phyloP scores from a whole-genome alignment of 2,797 vertebrate genomes.

The Ispidina picta region DNA sequence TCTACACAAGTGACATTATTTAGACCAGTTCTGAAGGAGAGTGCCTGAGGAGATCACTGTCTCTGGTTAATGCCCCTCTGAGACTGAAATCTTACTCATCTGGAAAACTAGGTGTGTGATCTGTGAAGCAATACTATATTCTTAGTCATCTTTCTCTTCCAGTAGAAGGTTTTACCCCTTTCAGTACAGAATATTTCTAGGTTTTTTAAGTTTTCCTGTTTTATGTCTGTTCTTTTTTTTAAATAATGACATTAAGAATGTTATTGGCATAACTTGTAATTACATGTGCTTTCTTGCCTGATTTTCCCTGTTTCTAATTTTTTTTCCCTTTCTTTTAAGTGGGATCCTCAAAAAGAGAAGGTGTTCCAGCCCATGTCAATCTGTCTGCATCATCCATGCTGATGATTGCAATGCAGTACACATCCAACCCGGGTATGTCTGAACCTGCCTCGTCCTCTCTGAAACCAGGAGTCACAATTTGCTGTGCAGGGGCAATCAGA shows the following conservation, averaged over 20 bases:
- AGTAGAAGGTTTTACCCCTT: not conserved
- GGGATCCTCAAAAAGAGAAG: conserved; percentile 95
- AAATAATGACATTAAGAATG: not conserved
- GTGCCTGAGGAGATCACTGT: not conserved
- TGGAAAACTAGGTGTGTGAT: accelerated
- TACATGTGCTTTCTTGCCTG: not conserved
- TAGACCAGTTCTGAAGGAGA: not conserved
- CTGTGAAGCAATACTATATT: not conserved
- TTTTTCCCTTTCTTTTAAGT: conserved; percentile 76
- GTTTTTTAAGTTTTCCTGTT: not conserved
- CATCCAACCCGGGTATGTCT: conserved; percentile 91
- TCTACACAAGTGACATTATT: not conserved
- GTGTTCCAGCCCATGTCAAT: conserved; percentile 95
- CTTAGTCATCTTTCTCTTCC: not conserved
- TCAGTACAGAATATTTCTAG: not conserved
- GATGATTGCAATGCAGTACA: conserved; percentile 99
- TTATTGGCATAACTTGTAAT: not conserved
- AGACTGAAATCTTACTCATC: not conserved
- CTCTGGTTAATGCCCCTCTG: not conserved
- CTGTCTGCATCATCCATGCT: conserved; percentile 98
- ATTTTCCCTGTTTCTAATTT: not conserved
- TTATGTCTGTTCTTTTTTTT: not conserved
- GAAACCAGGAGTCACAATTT: not conserved
- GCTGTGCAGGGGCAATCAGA: not conserved
- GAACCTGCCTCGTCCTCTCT: not conserved